These are phyloP conservation scores for Spialia ferax DNA, from an alignment of 2,888 invertebrate species.

Conservation along the genomic window DNA sequence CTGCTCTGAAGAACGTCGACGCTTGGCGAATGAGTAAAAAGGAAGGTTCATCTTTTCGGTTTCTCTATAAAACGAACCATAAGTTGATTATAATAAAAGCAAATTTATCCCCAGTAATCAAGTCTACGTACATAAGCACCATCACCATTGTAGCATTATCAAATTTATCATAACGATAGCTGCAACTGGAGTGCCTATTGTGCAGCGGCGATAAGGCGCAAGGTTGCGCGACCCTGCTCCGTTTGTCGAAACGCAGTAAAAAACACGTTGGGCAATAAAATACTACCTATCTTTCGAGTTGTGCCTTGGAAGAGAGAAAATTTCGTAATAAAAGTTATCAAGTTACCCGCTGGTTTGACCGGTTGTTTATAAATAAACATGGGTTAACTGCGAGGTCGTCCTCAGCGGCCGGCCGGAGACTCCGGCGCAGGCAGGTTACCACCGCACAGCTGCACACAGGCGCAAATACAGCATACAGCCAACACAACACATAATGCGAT, in stretches of 20 bases:
- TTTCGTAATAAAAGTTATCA: constrained; percentile 42
- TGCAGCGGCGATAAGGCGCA: constrained; percentile 40
- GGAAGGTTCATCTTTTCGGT: no score
- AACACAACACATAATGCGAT: no score
- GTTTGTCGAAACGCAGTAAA: constrained; percentile 43
- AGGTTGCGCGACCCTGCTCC: constrained; percentile 45
- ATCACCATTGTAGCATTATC: constrained; percentile 22
- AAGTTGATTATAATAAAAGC: no score
- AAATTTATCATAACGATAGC: constrained; percentile 32
- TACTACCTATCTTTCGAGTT: constrained; percentile 41
- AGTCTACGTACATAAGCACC: not conserved
- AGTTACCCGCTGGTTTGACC: constrained; percentile 30
- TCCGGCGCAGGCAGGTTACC: no score
- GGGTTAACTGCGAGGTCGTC: no score
- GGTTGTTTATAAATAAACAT: constrained; percentile 36
- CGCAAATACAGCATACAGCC: no score
- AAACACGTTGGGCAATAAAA: constrained; percentile 43
- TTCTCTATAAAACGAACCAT: no score
- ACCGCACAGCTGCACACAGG: no score
- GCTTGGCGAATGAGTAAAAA: no score
- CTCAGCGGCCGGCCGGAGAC: no score
- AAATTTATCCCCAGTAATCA: not conserved
- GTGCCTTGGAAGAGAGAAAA: constrained; percentile 39
- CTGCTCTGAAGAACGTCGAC: no score
- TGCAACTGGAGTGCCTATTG: constrained; percentile 32